Base-by-base conservation (phyloP, 2,797 vertebrate species). In the Alcedo quadribrachys region DNA sequence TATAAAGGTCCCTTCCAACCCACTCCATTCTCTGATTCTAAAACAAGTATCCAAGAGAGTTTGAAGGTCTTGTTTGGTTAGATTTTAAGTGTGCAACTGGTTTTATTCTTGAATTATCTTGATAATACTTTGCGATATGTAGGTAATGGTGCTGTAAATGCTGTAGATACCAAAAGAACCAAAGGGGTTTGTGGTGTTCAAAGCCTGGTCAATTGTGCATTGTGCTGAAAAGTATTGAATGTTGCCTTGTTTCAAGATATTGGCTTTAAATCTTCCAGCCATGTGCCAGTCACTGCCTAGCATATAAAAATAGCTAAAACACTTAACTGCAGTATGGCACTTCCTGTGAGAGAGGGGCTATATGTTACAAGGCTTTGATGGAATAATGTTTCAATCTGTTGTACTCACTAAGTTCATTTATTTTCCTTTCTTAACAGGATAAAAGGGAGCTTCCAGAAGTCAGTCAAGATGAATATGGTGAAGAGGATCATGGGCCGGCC, bases 401-500 rank as follows among this genome's bases (percentile, higher is more conserved):
- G 32, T 33, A 33, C 33, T 93, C 70, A 95, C 19, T 28, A 9
- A 55, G 37, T 53, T 65, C 2, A 0, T 91, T 89, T 78, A 0
- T 91, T 89, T 78, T 92, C 28, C 7, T 91, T 71, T 68, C 71
- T 40, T 77, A 68, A 10, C 96, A 99, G 99, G 98, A 96, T 97
- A 93, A 91, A 90, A 95, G 98, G 98, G 96, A 98, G 96, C 97
- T 97, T 98, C 96, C 98, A 97, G 87, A 98, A 98, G 96, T 94
- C 98, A 95, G 98, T 97, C 96, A 99, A 98, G 98, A 99, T 99
- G 99, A 99, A 99, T 98, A 99, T 99, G 99, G 99, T 99, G 97
- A 99, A 99, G 96, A 98, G 99, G 97, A 99, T 99, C 96, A 99
- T 99, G 99, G 99, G 99, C 88, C 98, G 99, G 96, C 99, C 99